Evolutionary conservation across 1,140 invertebrate species (phyloP), one percentile per base, ranked within the genome.

Genomic region (Drosophila truncata): DNA sequence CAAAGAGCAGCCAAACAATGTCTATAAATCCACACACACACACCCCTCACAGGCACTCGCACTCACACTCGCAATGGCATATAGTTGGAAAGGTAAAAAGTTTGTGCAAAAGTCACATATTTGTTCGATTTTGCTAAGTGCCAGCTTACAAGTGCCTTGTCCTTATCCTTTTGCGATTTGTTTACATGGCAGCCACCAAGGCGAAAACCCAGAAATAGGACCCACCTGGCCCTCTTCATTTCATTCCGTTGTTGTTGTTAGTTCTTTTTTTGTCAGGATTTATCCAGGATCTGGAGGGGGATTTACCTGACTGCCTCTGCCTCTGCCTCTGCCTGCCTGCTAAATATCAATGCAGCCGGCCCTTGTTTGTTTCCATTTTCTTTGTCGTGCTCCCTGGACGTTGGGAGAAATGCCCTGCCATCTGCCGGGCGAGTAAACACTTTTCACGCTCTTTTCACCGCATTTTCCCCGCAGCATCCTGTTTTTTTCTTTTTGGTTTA

Each of bases 151-250:
- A 84, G 82, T 83, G 71, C 76, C 82, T 76, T 84, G 77, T 62
- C 71, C 81, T 84, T 83, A 83, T 82, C 80, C 80, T 82, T 82
- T 65, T 83, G 75, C 76, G 81, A 83, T 83, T 83, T 84, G 81
- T 80, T 84, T 84, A 84, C 81, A 80, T 80, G 80, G 57, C 46
- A 59, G 60, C 35, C 64, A 65, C 49, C 64, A 65, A 82, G 50
- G 55, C 55, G 59, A 49, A 33, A n/a, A 20, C 20, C 37, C 54
- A 77, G 63, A 29, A 39, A 41, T n/a, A 20, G 41, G 39, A 27
- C 39, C 42, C 59, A 64, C 44, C 59, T 25, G 60, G 46, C 20
- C 46, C 35, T n/a, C 47, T 55, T 55, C 37, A 31, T 59, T 29
- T 35, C 55, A 31, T 46, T 13, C 25, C 20, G 8, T n/a, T 27